Evolutionary conservation across 2,888 invertebrate genomes (phyloP).

Genomic region (Chymomyza caudatula): DNA sequence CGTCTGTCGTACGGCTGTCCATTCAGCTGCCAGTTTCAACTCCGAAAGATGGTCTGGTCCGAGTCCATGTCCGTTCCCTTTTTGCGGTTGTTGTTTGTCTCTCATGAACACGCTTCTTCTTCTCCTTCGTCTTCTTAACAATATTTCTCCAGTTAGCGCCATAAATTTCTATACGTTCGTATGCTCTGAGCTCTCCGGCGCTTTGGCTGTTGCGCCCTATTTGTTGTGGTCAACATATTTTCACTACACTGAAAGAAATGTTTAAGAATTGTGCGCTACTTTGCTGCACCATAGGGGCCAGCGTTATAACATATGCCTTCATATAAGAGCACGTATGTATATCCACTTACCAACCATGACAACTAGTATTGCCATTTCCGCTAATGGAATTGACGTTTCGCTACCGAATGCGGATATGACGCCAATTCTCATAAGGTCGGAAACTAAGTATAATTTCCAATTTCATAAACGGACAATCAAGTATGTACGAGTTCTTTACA

Average conservation of each 20-base stretch:
- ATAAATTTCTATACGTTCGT: constrained; percentile 71
- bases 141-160: constrained; percentile 69
- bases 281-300: too few relatives aligned
- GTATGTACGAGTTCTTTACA: too few relatives aligned
- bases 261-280: too few relatives aligned
- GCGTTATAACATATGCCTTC: too few relatives aligned
- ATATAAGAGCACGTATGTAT: too few relatives aligned
- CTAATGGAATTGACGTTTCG: too few relatives aligned
- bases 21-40: neutral
- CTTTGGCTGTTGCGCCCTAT: constrained; percentile 41
- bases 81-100: neutral
- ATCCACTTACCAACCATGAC: too few relatives aligned
- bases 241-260: neutral
- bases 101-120: neutral
- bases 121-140: constrained; percentile 39
- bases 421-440: too few relatives aligned
- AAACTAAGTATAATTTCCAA: too few relatives aligned
- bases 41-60: neutral
- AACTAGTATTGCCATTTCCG: too few relatives aligned
- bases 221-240: constrained; percentile 22
- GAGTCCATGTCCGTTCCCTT: neutral
- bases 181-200: constrained; percentile 17
- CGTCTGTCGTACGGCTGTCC: constrained; percentile 26
- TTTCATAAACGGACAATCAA: too few relatives aligned
- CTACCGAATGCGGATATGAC: too few relatives aligned